Percentiles rank a stretch among this genome's conserved stretches.
These are phyloP conservation scores for Cynocephalus volans DNA, from an alignment of 2,113 vertebrate species.

Conservation along the genomic window DNA sequence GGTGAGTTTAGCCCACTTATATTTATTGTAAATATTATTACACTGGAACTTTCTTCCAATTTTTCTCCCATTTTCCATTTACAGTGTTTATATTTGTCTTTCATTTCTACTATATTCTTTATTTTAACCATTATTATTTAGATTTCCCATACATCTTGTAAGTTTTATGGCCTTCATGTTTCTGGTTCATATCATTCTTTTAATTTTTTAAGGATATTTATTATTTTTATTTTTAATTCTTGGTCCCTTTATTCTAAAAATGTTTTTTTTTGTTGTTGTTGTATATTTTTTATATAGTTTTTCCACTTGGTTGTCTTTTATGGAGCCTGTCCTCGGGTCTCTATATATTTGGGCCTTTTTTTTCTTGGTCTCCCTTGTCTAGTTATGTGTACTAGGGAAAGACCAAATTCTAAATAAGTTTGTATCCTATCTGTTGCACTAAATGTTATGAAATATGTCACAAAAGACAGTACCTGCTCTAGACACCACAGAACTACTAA, in stretches of 20 bases:
- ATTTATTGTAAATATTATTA: constrained; percentile 12
- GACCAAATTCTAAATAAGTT: not conserved
- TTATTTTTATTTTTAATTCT: not conserved
- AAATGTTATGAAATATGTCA: not conserved
- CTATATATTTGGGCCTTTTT: not conserved
- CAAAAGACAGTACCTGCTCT: not conserved
- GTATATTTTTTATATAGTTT: not conserved
- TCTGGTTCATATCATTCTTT: not conserved
- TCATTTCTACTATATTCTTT: constrained; percentile 15
- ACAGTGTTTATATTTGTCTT: not conserved
- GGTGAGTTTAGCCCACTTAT: not conserved
- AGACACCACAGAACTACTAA: not conserved
- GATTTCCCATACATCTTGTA: not conserved
- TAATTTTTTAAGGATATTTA: not conserved
- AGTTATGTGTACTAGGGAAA: not conserved
- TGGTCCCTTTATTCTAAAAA: constrained; percentile 46
- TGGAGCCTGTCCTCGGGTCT: not conserved
- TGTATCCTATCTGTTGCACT: not conserved
- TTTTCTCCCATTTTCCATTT: not conserved
- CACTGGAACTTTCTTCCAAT: not conserved
- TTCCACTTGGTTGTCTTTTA: not conserved
- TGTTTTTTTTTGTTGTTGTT: not conserved
- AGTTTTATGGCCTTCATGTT: not conserved
- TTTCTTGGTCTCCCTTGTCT: not conserved
- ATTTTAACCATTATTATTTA: constrained; percentile 6